A percentile compares a stretch with the other conserved stretches of the same genome.
Evolutionary conservation across 53 echinoderm and acorn worm species (phyloP).

Genomic region (Hippasteria phrygiana): DNA sequence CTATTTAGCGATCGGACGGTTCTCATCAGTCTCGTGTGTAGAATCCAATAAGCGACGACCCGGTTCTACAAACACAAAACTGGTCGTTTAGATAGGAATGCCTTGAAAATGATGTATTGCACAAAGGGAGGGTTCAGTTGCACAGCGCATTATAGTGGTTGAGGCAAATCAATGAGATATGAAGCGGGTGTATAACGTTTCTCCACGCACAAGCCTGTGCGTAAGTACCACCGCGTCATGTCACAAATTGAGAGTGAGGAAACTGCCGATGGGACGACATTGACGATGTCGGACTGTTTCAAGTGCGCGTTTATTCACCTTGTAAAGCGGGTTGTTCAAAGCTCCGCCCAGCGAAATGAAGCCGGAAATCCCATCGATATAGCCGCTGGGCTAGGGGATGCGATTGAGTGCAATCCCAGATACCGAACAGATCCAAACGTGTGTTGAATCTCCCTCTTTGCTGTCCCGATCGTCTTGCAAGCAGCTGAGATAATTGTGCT

Average conservation of each 20-base stretch:
- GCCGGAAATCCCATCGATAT: conserved; percentile 37
- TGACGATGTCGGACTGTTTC: neutral
- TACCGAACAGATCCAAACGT: neutral
- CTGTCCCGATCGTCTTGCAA: neutral
- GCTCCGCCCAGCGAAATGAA: conserved; percentile 47
- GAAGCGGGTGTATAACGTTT: no score
- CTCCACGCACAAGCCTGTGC: no score
- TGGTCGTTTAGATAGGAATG: no score
- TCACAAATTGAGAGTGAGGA: neutral
- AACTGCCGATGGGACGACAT: neutral
- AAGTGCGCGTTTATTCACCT: conserved; percentile 52
- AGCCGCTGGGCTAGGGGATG: neutral
- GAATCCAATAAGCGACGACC: no score
- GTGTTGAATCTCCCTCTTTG: neutral
- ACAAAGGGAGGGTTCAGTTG: neutral
- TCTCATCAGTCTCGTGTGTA: no score
- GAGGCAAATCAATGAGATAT: neutral
- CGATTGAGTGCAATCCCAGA: conserved; percentile 5
- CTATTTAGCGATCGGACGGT: no score
- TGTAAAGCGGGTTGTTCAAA: neutral
- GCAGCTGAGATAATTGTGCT: neutral
- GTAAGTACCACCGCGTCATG: no score
- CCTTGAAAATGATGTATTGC: no score
- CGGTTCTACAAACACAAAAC: no score
- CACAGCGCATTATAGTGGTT: neutral